Evolutionary conservation across 2,113 vertebrate species (phyloP).

Genomic region (Murina feae): DNA sequence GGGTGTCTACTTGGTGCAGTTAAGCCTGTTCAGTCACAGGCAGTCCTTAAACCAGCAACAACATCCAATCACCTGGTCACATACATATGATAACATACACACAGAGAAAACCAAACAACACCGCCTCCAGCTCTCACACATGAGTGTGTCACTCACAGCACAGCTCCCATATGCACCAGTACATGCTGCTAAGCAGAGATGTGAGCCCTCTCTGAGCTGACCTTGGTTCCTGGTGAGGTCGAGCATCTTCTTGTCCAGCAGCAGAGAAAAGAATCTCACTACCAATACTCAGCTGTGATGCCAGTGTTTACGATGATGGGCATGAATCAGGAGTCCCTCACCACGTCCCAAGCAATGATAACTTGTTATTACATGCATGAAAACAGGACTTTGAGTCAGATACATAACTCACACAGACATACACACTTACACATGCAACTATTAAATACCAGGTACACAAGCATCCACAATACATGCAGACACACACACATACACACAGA

Average conservation of each 20-base stretch:
- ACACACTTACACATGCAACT: neutral
- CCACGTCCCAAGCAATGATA: accelerated
- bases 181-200: neutral
- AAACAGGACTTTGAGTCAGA: neutral
- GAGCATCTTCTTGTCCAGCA: neutral
- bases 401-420: neutral
- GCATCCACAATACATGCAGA: neutral
- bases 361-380: neutral
- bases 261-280: neutral
- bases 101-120: neutral
- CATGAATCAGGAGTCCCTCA: neutral
- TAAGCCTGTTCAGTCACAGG: neutral
- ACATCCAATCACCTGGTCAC: accelerated
- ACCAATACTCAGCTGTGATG: accelerated
- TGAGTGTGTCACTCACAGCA: neutral
- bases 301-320: neutral
- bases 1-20: neutral
- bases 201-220: neutral
- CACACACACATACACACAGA: neutral
- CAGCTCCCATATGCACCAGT: neutral
- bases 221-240: neutral
- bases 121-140: neutral
- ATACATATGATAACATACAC: neutral
- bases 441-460: accelerated
- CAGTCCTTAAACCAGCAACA: neutral